Conservation (phyloP, 2,113 vertebrate species). For the Rhea americana region DNA sequence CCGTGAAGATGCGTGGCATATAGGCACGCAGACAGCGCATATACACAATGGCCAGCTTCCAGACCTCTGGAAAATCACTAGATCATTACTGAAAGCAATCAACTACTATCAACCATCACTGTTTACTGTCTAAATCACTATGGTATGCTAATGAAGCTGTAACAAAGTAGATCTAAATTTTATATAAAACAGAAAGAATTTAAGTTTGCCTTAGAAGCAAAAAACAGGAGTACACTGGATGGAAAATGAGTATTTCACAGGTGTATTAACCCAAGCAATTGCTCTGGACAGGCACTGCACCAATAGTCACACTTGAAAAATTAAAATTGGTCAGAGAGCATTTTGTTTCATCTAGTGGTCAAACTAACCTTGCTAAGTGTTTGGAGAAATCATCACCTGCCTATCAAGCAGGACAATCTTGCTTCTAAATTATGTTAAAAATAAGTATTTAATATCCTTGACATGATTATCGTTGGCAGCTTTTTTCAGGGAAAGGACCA, state of each 20-base stretch:
- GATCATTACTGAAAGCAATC: not conserved
- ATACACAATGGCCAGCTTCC: not conserved
- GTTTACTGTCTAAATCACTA: not conserved
- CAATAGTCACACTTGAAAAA: not conserved
- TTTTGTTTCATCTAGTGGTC: not conserved
- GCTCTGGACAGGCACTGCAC: not conserved
- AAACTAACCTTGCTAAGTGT: not conserved
- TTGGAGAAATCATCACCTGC: not conserved
- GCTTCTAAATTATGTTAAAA: not conserved
- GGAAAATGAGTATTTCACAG: not conserved
- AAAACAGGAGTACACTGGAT: not conserved
- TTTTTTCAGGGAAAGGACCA: not conserved
- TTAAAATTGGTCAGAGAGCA: not conserved
- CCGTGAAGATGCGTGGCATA: not conserved
- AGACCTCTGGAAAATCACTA: not conserved
- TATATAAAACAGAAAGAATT: not conserved
- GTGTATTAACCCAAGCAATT: not conserved
- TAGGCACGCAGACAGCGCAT: not conserved
- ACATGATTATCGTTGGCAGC: not conserved
- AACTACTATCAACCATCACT: not conserved
- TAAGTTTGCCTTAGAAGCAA: not conserved
- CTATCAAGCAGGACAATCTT: not conserved
- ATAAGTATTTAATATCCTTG: not conserved
- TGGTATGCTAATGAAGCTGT: not conserved
- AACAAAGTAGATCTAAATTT: not conserved